Base-by-base conservation (phyloP, 2,888 invertebrate genomes). In the Megalurothrips usitatus region DNA sequence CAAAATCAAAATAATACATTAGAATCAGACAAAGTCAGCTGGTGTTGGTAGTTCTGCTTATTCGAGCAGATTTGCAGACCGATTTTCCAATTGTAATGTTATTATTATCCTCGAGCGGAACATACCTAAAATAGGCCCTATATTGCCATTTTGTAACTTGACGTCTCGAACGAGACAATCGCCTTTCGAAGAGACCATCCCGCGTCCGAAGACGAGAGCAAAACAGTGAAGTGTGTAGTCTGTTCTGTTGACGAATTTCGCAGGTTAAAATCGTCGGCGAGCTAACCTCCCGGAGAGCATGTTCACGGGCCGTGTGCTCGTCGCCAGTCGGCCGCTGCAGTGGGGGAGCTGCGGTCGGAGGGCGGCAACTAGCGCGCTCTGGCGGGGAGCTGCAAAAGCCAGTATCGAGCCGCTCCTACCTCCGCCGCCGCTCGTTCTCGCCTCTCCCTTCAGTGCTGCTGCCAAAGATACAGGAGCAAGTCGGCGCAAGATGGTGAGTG, bases 401-500 rank as follows among this genome's bases (percentile, higher is more conserved):
- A n/a, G 68, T 75, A 75, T 75, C 68, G 68, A 75, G 26, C 68
- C n/a, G 68, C 12, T 26, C 19, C 9, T 12, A 10, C 14, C 52
- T 17, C 34, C 34, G 34, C 6, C 34, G 2, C 19, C 14, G 58
- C 14, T 19, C 10, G 34, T 43, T 43, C 34, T 43, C 34, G 34
- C 34, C 34, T 43, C 34, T 43, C 34, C 34, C 6, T 26, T 75
- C 68, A 26, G 68, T 75, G 68, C 26, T 23, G 11, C 68, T 10
- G 68, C 26, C 12, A 75, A 75, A 75, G 68, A 75, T 11, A 12
- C 68, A 12, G 68, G 68, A 26, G 68, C 68, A 12, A 75, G 68
- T 75, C 68, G 68, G 26, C 68, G 68, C 11, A 75, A 75, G 26
- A 75, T 75, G 68, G 68, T 75, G 26, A 75, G 68, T 75, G 1